These are phyloP conservation scores for Caenorhabditis brenneri DNA, from an alignment of 1,140 invertebrate species.

Conservation along the genomic window DNA sequence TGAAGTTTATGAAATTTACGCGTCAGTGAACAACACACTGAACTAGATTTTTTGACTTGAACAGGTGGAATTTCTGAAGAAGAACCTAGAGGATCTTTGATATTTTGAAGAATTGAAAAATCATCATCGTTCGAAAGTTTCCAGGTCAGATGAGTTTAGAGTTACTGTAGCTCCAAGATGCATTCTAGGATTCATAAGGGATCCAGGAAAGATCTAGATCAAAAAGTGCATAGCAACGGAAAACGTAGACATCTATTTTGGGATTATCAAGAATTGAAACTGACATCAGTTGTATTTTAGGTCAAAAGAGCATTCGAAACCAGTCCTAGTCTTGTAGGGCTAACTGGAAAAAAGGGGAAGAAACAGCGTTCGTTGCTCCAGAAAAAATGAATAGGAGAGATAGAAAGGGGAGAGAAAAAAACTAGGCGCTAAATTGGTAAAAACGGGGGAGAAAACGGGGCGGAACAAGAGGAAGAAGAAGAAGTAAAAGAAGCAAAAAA, in stretches of 20 bases:
- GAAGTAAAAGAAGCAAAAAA: neutral
- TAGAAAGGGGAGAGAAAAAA: conserved; percentile 28
- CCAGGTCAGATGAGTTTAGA: too few species aligned
- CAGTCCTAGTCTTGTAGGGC: too few species aligned
- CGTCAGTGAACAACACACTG: neutral
- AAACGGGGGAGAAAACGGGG: neutral
- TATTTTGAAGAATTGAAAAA: neutral
- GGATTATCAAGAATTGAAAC: too few species aligned
- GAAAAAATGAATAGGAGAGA: conserved; percentile 5
- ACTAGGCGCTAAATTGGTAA: conserved; percentile 1
- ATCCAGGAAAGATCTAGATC: neutral
- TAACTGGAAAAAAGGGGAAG: neutral
- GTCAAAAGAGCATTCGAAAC: too few species aligned
- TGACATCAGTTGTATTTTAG: too few species aligned
- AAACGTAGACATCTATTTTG: neutral
- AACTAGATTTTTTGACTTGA: neutral
- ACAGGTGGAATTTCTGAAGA: neutral
- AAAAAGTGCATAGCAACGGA: too few species aligned
- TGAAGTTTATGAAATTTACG: neutral
- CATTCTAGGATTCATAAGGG: too few species aligned
- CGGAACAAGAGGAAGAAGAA: neutral
- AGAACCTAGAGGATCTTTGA: neutral
- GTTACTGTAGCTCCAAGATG: too few species aligned
- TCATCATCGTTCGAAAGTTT: neutral
- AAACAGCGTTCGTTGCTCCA: neutral